A percentile compares a stretch with the other conserved stretches of the same genome.
These are phyloP conservation scores for Meriones psammophilus DNA, from an alignment of 2,797 vertebrate species.

Conservation along the genomic window DNA sequence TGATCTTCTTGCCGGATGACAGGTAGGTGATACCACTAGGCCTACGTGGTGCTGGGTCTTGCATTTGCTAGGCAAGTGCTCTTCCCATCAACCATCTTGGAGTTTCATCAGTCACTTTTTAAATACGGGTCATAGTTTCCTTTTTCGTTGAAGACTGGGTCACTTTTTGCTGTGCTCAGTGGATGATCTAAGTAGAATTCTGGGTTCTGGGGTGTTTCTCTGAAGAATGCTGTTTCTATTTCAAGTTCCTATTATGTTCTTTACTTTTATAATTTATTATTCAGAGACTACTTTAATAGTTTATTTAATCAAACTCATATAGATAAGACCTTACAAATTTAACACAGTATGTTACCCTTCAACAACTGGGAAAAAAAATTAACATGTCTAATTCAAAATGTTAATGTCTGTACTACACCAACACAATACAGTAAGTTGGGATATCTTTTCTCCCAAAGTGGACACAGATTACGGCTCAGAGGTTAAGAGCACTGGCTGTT, in stretches of 20 bases:
- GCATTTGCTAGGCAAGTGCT: too few species aligned
- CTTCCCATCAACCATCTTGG: neutral
- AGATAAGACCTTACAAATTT: neutral
- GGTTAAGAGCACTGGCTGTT: too few species aligned
- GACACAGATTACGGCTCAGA: neutral
- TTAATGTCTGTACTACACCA: conserved; percentile 92
- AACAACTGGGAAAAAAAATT: conserved; percentile 87
- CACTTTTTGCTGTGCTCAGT: neutral
- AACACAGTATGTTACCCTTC: neutral
- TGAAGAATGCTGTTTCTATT: neutral
- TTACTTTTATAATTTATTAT: neutral
- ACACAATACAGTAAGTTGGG: conserved; percentile 91
- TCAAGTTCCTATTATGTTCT: neutral
- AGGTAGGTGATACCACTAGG: neutral
- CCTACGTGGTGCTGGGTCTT: neutral
- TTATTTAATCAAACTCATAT: neutral
- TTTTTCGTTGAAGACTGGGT: neutral
- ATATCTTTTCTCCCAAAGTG: conserved; percentile 84
- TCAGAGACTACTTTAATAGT: neutral
- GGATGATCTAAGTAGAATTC: neutral
- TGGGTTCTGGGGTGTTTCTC: neutral
- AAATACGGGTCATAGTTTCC: neutral
- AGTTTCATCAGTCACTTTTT: neutral
- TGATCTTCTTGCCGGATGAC: neutral
- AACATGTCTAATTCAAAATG: conserved; percentile 92